phyloP scores from a whole-genome alignment of 2,113 vertebrate genomes.

The Nycticorax nycticorax region DNA sequence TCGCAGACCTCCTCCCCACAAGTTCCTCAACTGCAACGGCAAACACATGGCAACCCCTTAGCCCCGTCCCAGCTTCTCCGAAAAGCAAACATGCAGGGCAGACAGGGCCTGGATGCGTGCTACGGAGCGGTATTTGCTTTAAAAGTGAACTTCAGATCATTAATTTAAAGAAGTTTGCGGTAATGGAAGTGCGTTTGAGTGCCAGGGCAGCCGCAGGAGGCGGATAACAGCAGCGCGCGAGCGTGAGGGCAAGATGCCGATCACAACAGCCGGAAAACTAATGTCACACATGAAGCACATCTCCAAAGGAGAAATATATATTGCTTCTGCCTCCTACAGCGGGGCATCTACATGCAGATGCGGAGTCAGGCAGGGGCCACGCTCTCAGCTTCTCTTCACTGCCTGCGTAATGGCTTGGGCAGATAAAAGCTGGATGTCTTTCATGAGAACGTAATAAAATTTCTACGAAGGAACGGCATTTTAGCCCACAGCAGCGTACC shows the following conservation, averaged over 20 bases:
- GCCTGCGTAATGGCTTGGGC: neutral
- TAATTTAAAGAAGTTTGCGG: neutral
- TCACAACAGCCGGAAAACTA: neutral
- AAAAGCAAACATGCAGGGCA: accelerated
- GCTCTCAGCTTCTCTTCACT: neutral
- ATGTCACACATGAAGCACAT: neutral
- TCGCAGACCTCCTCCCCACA: accelerated
- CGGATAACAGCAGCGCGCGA: accelerated
- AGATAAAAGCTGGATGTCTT: neutral
- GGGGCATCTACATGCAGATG: neutral
- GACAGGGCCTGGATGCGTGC: accelerated
- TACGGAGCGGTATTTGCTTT: accelerated
- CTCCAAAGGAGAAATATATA: neutral
- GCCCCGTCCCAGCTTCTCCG: neutral
- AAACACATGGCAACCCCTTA: accelerated
- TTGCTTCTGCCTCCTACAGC: neutral
- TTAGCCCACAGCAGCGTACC: neutral
- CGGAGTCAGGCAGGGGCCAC: neutral
- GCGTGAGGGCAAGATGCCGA: neutral
- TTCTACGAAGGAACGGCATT: neutral
- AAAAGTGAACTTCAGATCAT: neutral
- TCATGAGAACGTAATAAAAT: neutral
- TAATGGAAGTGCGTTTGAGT: accelerated
- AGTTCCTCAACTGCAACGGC: neutral
- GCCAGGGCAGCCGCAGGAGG: accelerated